Base-by-base conservation (phyloP, 2,113 vertebrate species). In the Syngnathus typhle region DNA sequence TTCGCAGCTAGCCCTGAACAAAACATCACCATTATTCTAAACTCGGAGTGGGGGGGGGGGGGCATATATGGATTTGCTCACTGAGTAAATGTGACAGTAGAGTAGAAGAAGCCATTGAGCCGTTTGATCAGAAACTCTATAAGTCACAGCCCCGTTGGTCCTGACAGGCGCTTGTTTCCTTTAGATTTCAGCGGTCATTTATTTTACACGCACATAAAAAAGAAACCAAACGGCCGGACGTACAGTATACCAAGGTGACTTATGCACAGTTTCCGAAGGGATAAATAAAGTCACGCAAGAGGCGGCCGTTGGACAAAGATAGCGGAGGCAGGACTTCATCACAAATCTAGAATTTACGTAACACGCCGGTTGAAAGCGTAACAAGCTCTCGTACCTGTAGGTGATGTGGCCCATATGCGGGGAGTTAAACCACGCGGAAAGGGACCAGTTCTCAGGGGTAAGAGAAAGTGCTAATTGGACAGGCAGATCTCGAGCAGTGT, bases 401-500 rank as follows among this genome's bases (percentile, higher is more conserved):
- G 74, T 82, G 81, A 82, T 74, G 51, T 81, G 81, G 84, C 75
- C 64, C 79, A 83, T 81, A 80, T 78, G 72, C 65, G 68, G 73
- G 38, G 41, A 62, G 74, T 78, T 76, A 79, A 81, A 63, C 71
- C 79, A 80, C 73, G 83, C 78, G 82, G 70, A 77, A 79, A 84
- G 74, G 74, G 80, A 77, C 63, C 77, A 67, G 71, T 82, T 74
- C 83, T 85, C 81, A 6, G 73, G 83, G 73, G 75, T 67, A 64
- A 72, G 69, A 69, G 67, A 74, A 44, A 75, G 69, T 73, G 79
- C 75, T 89, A 88, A 89, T 85, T 85, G 82, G 85, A 86, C 78
- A 84, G 87, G 81, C 83, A 43, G 74, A 84, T 81, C 76, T 82
- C 75, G 81, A 87, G 84, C 82, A 81, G 71, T 72, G 84, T 84